Evolutionary conservation across 2,113 vertebrate species (phyloP).

Genomic region (Pygoscelis antarcticus): DNA sequence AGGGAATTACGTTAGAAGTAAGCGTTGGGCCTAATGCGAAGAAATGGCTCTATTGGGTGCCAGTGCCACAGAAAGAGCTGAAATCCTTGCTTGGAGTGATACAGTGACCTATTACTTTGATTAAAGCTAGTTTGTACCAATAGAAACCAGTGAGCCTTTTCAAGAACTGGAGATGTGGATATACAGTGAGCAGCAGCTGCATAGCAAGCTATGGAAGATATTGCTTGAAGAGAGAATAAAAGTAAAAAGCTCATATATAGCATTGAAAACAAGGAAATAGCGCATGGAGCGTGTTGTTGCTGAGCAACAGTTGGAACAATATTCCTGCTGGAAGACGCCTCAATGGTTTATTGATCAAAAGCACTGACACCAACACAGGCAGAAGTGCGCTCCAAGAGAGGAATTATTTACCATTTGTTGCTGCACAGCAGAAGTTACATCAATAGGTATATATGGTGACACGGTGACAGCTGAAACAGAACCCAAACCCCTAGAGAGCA

Average conservation of each 20-base stretch:
- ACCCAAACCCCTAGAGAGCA: not conserved
- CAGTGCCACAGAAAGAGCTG: not conserved
- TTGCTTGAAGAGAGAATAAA: not conserved
- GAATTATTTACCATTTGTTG: slow-evolving; percentile 52
- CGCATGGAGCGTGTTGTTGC: not conserved
- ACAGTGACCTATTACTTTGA: not conserved
- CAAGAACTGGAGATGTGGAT: not conserved
- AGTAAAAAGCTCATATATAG: not conserved
- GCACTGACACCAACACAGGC: not conserved
- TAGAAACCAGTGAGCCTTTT: not conserved
- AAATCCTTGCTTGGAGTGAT: not conserved
- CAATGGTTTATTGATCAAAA: slow-evolving; percentile 45
- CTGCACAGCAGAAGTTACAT: slow-evolving; percentile 23
- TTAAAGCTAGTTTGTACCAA: not conserved
- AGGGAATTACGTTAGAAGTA: not conserved
- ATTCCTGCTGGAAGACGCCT: not conserved
- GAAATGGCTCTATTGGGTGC: not conserved
- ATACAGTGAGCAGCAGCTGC: not conserved
- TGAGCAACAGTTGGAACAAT: not conserved
- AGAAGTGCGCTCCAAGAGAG: not conserved
- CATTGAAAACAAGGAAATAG: not conserved
- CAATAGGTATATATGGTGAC: not conserved
- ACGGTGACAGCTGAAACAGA: slow-evolving; percentile 27
- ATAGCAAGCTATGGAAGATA: not conserved
- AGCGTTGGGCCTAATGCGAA: not conserved